phyloP scores from a whole-genome alignment of 2,113 vertebrate species.

The Heloderma charlesbogerti region DNA sequence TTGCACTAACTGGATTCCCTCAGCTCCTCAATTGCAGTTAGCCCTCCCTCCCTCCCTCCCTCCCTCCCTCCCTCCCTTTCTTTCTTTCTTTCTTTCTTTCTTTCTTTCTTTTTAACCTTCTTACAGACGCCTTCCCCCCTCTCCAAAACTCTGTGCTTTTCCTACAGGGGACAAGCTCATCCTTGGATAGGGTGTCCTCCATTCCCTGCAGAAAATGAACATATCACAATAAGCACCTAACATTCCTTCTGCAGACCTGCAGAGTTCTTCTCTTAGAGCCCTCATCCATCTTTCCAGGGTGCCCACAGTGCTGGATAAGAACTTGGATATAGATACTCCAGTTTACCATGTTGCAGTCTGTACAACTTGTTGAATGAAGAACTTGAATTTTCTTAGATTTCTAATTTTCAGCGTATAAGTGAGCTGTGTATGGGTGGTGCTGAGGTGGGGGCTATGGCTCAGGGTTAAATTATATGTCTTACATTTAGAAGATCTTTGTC shows the following conservation, averaged over 20 bases:
- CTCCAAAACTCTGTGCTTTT: background rate
- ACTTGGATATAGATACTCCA: background rate
- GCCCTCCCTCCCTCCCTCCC: background rate
- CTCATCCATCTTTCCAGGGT: background rate
- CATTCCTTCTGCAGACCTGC: background rate
- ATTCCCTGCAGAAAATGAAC: too few relatives aligned
- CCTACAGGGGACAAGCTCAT: background rate
- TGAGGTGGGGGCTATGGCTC: background rate
- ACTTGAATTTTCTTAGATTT: too few relatives aligned
- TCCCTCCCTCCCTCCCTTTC: too few relatives aligned
- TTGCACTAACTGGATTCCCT: background rate
- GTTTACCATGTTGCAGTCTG: background rate
- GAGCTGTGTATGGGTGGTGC: background rate
- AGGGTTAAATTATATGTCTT: background rate
- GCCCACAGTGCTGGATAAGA: background rate
- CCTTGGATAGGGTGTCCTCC: too few relatives aligned
- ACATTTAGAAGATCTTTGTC: accelerated
- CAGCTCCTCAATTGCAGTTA: background rate
- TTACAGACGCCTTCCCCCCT: too few relatives aligned
- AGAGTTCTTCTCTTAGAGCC: background rate
- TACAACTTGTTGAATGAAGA: background rate
- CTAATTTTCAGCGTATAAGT: background rate
- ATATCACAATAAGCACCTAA: too few relatives aligned
- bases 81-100: too few relatives aligned
- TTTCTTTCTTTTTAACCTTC: background rate